A percentile compares a stretch with the other conserved stretches of the same genome.
phyloP scores from a whole-genome alignment of 2,888 invertebrate genomes.

The Anorthoa munda region DNA sequence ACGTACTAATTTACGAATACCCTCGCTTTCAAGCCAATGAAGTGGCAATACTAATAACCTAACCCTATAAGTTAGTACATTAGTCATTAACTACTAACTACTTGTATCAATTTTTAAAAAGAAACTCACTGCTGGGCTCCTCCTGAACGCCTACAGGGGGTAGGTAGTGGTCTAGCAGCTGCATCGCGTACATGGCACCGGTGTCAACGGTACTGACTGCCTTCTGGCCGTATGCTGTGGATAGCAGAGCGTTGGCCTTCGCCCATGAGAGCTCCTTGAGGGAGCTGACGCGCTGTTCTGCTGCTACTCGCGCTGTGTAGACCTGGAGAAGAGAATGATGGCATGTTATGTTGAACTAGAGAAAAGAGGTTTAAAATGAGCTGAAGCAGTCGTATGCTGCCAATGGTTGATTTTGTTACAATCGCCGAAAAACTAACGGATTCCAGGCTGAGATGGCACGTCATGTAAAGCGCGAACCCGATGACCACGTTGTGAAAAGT shows the following conservation, averaged over 20 bases:
- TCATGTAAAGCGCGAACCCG: too few relatives aligned
- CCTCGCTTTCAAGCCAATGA: background rate
- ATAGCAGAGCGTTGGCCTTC: conserved; percentile 93
- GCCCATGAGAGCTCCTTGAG: conserved; percentile 93
- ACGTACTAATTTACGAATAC: background rate
- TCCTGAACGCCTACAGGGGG: conserved; percentile 89
- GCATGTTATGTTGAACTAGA: conserved; percentile 3
- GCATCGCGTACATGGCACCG: conserved; percentile 93
- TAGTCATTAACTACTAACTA: background rate
- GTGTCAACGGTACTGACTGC: conserved; percentile 93
- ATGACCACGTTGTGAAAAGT: too few relatives aligned
- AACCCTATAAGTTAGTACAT: too few relatives aligned
- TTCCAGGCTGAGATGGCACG: too few relatives aligned
- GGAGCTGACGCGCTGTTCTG: conserved; percentile 91
- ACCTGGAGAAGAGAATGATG: conserved; percentile 77
- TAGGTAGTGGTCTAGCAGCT: conserved; percentile 94
- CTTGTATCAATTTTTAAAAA: background rate
- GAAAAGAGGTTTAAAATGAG: too few relatives aligned
- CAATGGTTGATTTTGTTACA: too few relatives aligned
- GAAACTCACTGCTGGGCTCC: conserved; percentile 84
- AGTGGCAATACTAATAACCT: too few relatives aligned
- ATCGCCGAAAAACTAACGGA: too few relatives aligned
- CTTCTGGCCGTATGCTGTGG: conserved; percentile 93
- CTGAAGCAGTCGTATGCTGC: too few relatives aligned
- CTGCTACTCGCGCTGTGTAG: conserved; percentile 85